Conservation (phyloP, 2,113 vertebrate genomes). For the Myotis davidii region DNA sequence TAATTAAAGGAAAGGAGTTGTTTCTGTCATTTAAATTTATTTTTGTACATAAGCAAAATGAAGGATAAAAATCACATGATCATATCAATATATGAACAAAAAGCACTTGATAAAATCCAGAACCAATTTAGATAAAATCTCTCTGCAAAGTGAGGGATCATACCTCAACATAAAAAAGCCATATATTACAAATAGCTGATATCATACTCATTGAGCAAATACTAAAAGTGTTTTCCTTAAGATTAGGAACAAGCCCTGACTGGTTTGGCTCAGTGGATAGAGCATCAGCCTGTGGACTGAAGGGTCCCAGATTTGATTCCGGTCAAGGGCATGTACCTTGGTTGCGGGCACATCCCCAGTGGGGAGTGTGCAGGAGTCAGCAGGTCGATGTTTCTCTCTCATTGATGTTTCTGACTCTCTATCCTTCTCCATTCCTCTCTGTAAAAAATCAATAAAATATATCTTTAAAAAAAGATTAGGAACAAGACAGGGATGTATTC, state of each 20-base stretch:
- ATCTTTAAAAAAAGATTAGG: too few relatives aligned
- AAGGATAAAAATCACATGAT: background rate
- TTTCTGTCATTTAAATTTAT: conserved; percentile 25
- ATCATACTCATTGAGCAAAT: background rate
- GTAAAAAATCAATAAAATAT: too few relatives aligned
- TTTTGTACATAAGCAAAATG: background rate
- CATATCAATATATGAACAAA: background rate
- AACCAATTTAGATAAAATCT: background rate
- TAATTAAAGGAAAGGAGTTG: conserved; percentile 15
- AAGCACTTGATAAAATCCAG: background rate
- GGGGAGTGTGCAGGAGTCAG: too few relatives aligned
- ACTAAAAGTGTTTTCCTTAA: background rate
- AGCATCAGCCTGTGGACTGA: too few relatives aligned
- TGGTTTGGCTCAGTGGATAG: too few relatives aligned
- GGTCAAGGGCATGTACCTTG: too few relatives aligned
- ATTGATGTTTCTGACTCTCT: too few relatives aligned
- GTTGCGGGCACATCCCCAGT: too few relatives aligned
- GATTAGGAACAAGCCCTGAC: background rate
- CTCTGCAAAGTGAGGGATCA: background rate
- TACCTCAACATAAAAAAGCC: background rate
- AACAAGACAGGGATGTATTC: background rate
- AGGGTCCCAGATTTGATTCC: too few relatives aligned
- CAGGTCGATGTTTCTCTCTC: too few relatives aligned
- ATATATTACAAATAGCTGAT: background rate
- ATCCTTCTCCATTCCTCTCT: too few relatives aligned